phyloP scores from a whole-genome alignment of 2,888 invertebrate genomes.

The Cryptocephalus moraei region DNA sequence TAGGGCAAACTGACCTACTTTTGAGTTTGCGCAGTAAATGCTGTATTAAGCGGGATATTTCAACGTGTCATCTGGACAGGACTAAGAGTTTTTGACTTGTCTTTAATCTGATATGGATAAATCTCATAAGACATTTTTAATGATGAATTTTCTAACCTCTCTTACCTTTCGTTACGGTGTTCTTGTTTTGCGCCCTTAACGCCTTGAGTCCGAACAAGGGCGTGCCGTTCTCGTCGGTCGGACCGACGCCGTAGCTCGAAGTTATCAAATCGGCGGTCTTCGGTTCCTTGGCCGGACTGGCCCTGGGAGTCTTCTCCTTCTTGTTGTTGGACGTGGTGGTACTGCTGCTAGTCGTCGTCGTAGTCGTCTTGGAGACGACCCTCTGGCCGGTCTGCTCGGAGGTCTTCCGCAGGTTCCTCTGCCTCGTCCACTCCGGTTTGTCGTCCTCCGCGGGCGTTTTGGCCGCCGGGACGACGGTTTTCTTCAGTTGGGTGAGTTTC shows the following conservation, averaged over 20 bases:
- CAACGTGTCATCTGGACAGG: too few species aligned
- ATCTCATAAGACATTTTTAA: too few species aligned
- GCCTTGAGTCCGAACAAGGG: slow-evolving; percentile 73
- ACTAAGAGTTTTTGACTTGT: too few species aligned
- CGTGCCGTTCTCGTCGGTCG: slow-evolving; percentile 67
- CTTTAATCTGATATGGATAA: too few species aligned
- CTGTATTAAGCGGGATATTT: too few species aligned
- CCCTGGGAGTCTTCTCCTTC: slow-evolving; percentile 21
- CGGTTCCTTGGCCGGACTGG: slow-evolving; percentile 33
- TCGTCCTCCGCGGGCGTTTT: slow-evolving; percentile 35
- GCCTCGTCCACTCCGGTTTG: slow-evolving; percentile 53
- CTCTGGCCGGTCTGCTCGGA: slow-evolving; percentile 27
- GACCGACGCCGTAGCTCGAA: slow-evolving; percentile 75
- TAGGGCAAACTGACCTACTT: too few species aligned
- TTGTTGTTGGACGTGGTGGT: slow-evolving; percentile 15
- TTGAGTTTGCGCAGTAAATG: too few species aligned
- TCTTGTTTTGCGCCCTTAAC: slow-evolving; percentile 49
- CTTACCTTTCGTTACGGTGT: slow-evolving; percentile 56
- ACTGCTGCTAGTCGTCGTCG: slow-evolving; percentile 16
- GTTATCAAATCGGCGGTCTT: slow-evolving; percentile 56
- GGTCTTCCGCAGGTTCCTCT: slow-evolving; percentile 48
- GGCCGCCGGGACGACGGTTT: slow-evolving; percentile 1
- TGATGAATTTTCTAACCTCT: too few species aligned
- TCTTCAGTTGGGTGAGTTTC: slow-evolving; percentile 24
- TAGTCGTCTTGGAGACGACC: slow-evolving; percentile 21